Evolutionary conservation across 92 coral and sea anemone species (phyloP).

Genomic region (Zoanthus solanderi): DNA sequence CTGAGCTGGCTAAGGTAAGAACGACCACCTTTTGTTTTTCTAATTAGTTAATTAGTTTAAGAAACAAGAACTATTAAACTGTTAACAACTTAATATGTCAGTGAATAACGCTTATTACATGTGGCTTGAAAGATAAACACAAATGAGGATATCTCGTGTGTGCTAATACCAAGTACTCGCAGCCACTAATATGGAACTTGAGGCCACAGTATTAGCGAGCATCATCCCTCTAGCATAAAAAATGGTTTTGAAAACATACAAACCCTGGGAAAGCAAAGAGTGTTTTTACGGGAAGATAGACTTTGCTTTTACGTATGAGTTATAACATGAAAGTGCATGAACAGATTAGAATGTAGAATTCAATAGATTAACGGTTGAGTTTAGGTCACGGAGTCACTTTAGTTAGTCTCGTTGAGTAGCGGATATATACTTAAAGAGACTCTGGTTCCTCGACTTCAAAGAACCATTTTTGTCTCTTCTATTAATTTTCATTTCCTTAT

Average conservation of each 20-base stretch:
- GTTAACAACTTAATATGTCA: neutral
- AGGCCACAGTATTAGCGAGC: too few species aligned
- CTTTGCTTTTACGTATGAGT: conserved; percentile 27
- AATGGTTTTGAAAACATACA: conserved; percentile 76
- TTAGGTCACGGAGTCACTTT: too few species aligned
- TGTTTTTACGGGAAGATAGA: conserved; percentile 77
- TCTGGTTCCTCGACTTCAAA: too few species aligned
- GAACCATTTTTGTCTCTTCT: neutral
- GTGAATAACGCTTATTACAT: neutral
- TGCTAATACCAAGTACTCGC: too few species aligned
- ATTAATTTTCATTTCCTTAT: neutral
- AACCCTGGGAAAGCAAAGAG: conserved; percentile 76
- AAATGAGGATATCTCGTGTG: too few species aligned
- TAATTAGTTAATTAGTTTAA: neutral
- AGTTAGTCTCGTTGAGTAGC: too few species aligned
- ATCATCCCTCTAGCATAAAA: too few species aligned
- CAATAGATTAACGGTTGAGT: too few species aligned
- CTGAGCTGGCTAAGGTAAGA: conserved; percentile 90
- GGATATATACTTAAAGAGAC: too few species aligned
- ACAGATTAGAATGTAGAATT: too few species aligned
- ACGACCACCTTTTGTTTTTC: neutral
- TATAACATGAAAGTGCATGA: too few species aligned
- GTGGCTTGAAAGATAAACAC: neutral
- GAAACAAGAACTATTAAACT: neutral
- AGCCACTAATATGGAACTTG: too few species aligned